Conservation (phyloP, 1,140 invertebrate species). For the Drosophila sproati region DNA sequence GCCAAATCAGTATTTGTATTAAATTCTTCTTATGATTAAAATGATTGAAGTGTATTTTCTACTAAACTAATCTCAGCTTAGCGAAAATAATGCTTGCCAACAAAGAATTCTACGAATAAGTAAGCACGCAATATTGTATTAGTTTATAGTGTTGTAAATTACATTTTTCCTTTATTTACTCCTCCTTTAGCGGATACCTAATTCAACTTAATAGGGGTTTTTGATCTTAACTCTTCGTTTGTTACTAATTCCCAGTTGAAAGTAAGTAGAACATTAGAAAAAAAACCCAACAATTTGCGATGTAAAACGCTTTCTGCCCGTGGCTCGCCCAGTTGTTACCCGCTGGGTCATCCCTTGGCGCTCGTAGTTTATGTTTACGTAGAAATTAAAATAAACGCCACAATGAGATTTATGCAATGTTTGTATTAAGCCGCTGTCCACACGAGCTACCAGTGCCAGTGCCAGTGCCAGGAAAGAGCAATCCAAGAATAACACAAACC, state of each 20-base stretch:
- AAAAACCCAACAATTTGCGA: constrained; percentile 39
- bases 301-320: constrained; percentile 31
- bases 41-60: too few species aligned
- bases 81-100: too few species aligned
- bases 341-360: constrained; percentile 59
- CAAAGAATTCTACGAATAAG: too few species aligned
- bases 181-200: background rate
- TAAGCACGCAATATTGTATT: too few species aligned
- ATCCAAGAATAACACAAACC: constrained; percentile 37
- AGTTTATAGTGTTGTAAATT: too few species aligned
- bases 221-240: constrained; percentile 8
- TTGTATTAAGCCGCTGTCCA: constrained; percentile 80
- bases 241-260: constrained; percentile 33
- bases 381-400: constrained; percentile 82
- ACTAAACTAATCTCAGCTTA: too few species aligned
- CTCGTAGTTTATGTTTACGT: constrained; percentile 80
- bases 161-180: background rate
- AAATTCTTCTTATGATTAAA: too few species aligned
- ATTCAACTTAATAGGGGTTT: constrained; percentile 15
- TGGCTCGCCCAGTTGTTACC: constrained; percentile 7
- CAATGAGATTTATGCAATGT: constrained; percentile 80
- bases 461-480: constrained; percentile 18
- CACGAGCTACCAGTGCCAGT: constrained; percentile 32
- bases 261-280: constrained; percentile 35
- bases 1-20: background rate